Base-by-base conservation (phyloP, 2,888 invertebrate species). In the Microctonus brassicae region DNA sequence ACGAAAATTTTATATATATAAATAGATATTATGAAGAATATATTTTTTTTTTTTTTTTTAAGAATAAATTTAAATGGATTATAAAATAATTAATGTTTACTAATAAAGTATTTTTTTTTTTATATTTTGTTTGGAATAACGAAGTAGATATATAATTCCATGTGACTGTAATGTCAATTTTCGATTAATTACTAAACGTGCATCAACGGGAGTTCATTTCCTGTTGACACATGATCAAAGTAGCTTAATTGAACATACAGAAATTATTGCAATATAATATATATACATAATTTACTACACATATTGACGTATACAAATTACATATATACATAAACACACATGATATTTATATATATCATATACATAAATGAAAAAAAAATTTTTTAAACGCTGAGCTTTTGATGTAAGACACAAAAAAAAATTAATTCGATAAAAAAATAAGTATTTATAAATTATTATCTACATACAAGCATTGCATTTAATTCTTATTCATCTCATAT, bases 211-310 rank as follows among this genome's bases (percentile, higher is more conserved):
- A 52, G 20, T 63, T 29, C 29, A 63, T 63, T 63, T 52, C 63
- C 47, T n/a, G 63, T 17, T 63, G 47, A 17, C 26, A 63, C 47
- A 26, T 52, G 26, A 52, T 63, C 29, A 29, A 11, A 29, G 63
- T 26, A 26, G 63, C 26, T 63, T 63, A 47, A 63, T 63, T 29
- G 26, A 63, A 47, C 17, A 34, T 17, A 47, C 26, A 22, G 17
- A n/a, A 63, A 52, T 63, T 47, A 63, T 63, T 29, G 63, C 63
- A 29, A 63, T 47, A 7, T 17, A 47, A 17, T 17, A 20, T 2
- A 47, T 47, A 20, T 47, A 6, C 17, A 17, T 47, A 17, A 47
- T 7, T 7, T 17, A 47, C n/a, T 9, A 47, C 17, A 47, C 7
- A 47, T 20, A 47, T 9, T 1, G 4, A 7, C 3, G 29, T 29